A percentile compares a stretch with the other conserved stretches of the same genome.
Evolutionary conservation across 2,888 invertebrate species (phyloP).

Genomic region (Aleiodes testaceus): DNA sequence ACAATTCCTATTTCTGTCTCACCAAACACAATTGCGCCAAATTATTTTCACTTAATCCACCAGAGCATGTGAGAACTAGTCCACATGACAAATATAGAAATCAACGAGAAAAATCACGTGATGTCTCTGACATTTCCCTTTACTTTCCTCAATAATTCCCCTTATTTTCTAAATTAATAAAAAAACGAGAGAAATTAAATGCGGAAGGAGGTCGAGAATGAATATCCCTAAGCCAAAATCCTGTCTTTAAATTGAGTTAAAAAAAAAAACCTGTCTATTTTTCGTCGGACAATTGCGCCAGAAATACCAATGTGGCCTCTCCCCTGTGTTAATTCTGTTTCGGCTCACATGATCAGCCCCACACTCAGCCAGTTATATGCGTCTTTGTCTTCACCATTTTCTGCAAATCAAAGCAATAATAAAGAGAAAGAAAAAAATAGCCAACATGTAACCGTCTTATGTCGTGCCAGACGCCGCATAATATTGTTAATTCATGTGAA

Average conservation of each 20-base stretch:
- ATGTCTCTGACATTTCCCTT: too few species aligned
- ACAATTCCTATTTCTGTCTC: too few species aligned
- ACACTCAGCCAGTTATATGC: neutral
- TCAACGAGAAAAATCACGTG: too few species aligned
- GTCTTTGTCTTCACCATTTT: neutral
- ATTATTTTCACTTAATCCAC: too few species aligned
- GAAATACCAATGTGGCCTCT: conserved; percentile 66
- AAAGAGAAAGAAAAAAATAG: too few species aligned
- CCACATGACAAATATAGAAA: too few species aligned
- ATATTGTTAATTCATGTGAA: neutral
- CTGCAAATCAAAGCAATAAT: neutral
- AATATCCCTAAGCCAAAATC: conserved; percentile 36
- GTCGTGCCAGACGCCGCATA: conserved; percentile 1
- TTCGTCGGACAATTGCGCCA: conserved; percentile 72
- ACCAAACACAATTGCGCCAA: too few species aligned
- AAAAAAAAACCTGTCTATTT: conserved; percentile 69
- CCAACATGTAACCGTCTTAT: neutral
- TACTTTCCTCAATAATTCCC: too few species aligned
- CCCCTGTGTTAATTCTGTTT: conserved; percentile 67
- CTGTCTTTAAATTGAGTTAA: too few species aligned
- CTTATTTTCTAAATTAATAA: neutral
- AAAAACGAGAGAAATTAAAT: conserved; percentile 24
- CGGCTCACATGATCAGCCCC: conserved; percentile 61
- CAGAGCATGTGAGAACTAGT: too few species aligned
- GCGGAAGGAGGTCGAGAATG: conserved; percentile 36